Evolutionary conservation across 1,140 invertebrate species (phyloP).

Genomic region (Bombus cullumanus): DNA sequence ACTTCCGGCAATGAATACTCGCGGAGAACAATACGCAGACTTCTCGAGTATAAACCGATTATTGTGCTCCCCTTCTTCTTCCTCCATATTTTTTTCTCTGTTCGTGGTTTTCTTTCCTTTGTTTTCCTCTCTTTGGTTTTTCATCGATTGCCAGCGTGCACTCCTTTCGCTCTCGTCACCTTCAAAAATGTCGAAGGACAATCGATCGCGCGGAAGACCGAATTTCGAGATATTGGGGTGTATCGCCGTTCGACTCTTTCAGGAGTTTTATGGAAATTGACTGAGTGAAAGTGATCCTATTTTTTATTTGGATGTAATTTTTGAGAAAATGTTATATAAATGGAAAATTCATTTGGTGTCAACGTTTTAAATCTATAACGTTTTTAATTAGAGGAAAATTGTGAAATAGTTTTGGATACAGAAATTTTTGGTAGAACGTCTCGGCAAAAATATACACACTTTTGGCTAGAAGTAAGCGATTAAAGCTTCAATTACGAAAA

Average conservation of each 20-base stretch:
- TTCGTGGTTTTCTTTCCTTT: neutral
- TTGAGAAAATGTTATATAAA: neutral
- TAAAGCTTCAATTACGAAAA: neutral
- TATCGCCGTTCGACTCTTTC: neutral
- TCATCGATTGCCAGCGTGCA: neutral
- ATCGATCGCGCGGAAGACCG: neutral
- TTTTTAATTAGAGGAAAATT: neutral
- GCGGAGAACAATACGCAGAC: slow-evolving; percentile 40
- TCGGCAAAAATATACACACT: neutral
- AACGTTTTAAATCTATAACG: too few species aligned
- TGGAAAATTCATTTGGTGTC: neutral
- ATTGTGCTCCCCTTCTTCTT: slow-evolving; percentile 47
- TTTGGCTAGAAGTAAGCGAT: neutral
- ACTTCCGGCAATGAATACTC: slow-evolving; percentile 61
- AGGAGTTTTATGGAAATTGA: neutral
- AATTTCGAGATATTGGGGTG: neutral
- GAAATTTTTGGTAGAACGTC: too few species aligned
- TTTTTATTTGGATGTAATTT: neutral
- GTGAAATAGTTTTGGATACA: too few species aligned
- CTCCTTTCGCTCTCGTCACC: slow-evolving; percentile 18
- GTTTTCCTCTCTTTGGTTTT: neutral
- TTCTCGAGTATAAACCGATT: slow-evolving; percentile 64
- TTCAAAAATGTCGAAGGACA: neutral
- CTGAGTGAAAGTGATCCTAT: neutral
- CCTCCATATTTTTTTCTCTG: neutral